phyloP scores from a whole-genome alignment of 2,113 vertebrate genomes.

The Pheucticus melanocephalus region DNA sequence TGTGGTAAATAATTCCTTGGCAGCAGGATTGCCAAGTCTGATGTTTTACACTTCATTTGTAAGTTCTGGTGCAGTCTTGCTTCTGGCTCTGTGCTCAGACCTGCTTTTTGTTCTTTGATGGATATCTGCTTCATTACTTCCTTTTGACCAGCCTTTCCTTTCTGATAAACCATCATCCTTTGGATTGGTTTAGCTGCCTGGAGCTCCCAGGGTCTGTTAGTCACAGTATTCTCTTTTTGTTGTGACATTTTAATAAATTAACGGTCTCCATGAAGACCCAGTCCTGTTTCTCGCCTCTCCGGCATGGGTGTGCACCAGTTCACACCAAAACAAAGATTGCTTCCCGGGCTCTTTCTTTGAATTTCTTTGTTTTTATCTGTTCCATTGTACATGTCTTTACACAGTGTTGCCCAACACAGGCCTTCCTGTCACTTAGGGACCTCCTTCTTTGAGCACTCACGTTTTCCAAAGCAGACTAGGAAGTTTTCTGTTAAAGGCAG shows the following conservation, averaged over 20 bases:
- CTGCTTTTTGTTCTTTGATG: not conserved
- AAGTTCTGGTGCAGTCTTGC: not conserved
- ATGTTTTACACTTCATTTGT: not conserved
- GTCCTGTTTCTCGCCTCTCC: not conserved
- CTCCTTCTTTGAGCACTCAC: not conserved
- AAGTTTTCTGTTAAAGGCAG: not conserved
- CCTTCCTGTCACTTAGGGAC: not conserved
- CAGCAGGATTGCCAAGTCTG: not conserved
- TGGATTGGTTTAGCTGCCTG: not conserved
- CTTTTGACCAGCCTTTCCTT: not conserved
- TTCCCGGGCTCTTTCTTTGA: not conserved
- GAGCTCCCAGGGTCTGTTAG: not conserved
- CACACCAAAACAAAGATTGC: not conserved
- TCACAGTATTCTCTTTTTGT: not conserved
- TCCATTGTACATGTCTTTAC: fast-evolving
- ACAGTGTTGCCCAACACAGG: not conserved
- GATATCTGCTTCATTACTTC: not conserved
- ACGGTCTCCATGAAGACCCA: not conserved
- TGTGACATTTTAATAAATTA: not conserved
- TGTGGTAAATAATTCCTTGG: slow-evolving; percentile 11
- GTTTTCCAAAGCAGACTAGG: fast-evolving
- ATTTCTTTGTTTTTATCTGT: not conserved
- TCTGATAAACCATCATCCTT: not conserved
- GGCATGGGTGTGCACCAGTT: not conserved
- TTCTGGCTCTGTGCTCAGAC: not conserved